Percentiles rank a stretch among this genome's conserved stretches.
phyloP scores from a whole-genome alignment of 2,113 vertebrate genomes.

The Hemicordylus capensis region DNA sequence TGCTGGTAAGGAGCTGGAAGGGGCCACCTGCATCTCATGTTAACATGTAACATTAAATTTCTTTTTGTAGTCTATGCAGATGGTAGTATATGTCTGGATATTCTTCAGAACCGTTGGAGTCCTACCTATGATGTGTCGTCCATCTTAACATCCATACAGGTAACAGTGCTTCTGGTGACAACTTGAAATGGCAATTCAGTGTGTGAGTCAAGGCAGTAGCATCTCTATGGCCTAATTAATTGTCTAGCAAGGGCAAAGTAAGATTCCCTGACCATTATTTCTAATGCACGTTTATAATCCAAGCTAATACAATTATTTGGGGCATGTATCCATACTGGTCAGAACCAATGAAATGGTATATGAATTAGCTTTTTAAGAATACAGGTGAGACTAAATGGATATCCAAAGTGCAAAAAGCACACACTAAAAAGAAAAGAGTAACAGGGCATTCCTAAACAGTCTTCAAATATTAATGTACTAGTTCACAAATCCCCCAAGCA shows the following conservation, averaged over 20 bases:
- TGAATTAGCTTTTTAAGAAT: no score
- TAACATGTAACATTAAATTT: background rate
- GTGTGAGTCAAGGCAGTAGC: background rate
- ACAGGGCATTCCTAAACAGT: background rate
- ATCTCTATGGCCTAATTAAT: background rate
- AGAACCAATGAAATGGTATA: no score
- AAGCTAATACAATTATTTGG: no score
- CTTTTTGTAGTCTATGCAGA: constrained; percentile 92
- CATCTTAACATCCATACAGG: constrained; percentile 99
- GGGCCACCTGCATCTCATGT: background rate
- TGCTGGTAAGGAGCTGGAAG: background rate
- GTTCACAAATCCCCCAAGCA: background rate
- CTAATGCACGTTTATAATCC: background rate
- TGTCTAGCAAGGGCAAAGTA: background rate
- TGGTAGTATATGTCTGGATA: constrained; percentile 99
- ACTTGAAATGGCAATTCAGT: background rate
- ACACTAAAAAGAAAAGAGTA: no score
- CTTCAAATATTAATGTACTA: background rate
- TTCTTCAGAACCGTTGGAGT: constrained; percentile 99
- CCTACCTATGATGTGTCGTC: constrained; percentile 99
- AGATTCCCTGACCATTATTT: background rate
- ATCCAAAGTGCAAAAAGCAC: no score
- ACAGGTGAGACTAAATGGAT: no score
- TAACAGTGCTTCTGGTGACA: constrained; percentile 74
- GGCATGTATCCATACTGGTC: no score